phyloP scores from a whole-genome alignment of 2,797 vertebrate species.

The Peromyscus attwateri region DNA sequence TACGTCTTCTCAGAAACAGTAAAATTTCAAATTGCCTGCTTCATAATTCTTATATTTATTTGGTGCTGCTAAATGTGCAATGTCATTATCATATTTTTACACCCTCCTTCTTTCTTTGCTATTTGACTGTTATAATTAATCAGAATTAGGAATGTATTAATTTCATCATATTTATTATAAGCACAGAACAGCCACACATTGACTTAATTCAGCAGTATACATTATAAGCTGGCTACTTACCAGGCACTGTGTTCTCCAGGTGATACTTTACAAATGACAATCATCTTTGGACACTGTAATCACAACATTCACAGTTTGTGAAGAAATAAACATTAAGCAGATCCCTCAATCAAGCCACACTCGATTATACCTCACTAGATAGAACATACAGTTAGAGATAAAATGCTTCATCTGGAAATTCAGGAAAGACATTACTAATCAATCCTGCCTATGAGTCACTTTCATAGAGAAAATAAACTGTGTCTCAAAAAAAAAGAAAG shows the following conservation, averaged over 20 bases:
- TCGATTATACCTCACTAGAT: background rate
- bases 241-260: fast-evolving
- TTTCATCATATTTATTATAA: background rate
- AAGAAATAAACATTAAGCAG: background rate
- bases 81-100: background rate
- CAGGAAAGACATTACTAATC: background rate
- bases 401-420: background rate
- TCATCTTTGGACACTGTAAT: background rate
- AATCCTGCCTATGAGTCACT: background rate
- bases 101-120: background rate
- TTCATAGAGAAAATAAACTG: background rate
- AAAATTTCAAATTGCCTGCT: background rate
- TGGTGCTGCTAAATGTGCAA: background rate
- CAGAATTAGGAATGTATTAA: background rate
- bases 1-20: background rate
- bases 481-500: background rate
- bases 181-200: background rate
- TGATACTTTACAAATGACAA: background rate
- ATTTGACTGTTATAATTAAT: background rate
- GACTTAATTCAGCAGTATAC: background rate
- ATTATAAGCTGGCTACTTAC: background rate
- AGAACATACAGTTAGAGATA: background rate
- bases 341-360: background rate
- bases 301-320: background rate
- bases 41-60: background rate